A percentile compares a stretch with the other conserved stretches of the same genome.
Conservation (phyloP, 1,140 invertebrate genomes). For the Acromyrmex echinatior region DNA sequence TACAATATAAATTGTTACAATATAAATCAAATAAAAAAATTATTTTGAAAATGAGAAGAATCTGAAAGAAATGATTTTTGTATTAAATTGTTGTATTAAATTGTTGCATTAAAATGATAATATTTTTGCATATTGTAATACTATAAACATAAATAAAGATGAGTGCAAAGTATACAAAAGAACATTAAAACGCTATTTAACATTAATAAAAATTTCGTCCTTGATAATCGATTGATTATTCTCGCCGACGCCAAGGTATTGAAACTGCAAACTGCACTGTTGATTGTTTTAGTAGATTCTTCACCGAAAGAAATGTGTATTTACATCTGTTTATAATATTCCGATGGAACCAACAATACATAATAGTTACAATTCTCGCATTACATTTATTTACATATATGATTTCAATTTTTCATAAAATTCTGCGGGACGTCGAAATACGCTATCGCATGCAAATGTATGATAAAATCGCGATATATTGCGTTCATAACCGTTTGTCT, state of each 20-base stretch:
- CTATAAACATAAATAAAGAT: background rate
- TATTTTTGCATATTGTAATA: background rate
- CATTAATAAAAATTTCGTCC: background rate
- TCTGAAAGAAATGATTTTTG: background rate
- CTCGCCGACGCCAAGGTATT: background rate
- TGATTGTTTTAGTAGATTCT: background rate
- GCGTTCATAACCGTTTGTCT: background rate
- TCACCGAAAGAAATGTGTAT: background rate
- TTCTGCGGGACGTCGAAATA: no score
- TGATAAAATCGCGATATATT: background rate
- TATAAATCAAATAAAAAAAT: no score
- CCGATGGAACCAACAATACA: background rate
- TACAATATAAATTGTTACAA: no score
- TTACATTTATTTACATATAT: conserved; percentile 27
- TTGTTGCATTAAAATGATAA: background rate
- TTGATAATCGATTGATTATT: background rate
- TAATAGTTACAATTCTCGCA: conserved; percentile 4
- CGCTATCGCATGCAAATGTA: background rate
- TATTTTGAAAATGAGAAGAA: background rate
- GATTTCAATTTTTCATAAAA: conserved; percentile 32
- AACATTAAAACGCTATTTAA: background rate
- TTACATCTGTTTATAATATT: conserved; percentile 28
- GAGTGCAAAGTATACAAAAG: background rate
- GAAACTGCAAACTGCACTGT: background rate
- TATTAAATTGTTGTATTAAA: background rate